These are phyloP conservation scores for Etheostoma perlongum DNA, from an alignment of 2,797 vertebrate genomes.

Conservation along the genomic window DNA sequence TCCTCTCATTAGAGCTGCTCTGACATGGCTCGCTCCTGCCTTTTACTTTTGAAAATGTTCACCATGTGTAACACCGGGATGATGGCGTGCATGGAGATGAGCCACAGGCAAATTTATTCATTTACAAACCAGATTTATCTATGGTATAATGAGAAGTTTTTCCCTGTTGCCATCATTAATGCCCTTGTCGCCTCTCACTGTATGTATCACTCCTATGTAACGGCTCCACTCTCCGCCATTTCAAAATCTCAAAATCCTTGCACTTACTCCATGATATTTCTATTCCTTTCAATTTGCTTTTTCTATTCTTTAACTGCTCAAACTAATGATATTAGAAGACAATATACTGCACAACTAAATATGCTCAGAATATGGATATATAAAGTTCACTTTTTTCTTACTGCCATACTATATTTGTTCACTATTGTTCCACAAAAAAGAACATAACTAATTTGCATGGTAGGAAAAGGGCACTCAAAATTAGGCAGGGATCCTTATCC, in stretches of 20 bases:
- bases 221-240: neutral
- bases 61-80: conserved; percentile 20
- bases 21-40: conserved; percentile 21
- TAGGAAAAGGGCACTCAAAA: neutral
- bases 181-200: neutral
- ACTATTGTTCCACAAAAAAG: neutral
- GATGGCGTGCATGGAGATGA: neutral
- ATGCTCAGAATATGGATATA: neutral
- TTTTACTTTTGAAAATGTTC: conserved; percentile 31
- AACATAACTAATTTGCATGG: neutral
- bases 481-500: neutral
- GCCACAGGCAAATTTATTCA: neutral
- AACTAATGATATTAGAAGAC: neutral
- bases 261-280: neutral
- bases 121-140: conserved; percentile 16
- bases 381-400: neutral
- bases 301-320: neutral
- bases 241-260: conserved; percentile 18
- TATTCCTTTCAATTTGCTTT: neutral
- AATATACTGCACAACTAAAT: neutral
- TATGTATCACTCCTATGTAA: neutral
- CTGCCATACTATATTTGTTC: neutral
- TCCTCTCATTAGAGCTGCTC: conserved; percentile 44
- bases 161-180: conserved; percentile 14
- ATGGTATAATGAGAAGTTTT: conserved; percentile 20